Conservation (phyloP, 2,113 vertebrate genomes). For the Cynocephalus volans region DNA sequence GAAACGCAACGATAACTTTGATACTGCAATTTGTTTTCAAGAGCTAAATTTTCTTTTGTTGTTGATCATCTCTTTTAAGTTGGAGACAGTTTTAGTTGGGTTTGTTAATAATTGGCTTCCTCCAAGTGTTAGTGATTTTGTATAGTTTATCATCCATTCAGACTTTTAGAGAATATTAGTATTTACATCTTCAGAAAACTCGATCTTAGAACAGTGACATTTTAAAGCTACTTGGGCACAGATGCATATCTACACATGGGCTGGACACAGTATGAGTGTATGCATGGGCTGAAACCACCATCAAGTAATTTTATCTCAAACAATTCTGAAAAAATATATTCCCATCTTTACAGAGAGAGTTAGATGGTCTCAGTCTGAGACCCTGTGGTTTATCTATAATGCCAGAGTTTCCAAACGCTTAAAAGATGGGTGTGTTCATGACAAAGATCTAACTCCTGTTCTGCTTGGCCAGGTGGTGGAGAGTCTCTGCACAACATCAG, state of each 20-base stretch:
- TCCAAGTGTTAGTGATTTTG: not conserved
- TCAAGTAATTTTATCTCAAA: not conserved
- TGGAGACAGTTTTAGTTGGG: not conserved
- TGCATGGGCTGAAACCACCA: not conserved
- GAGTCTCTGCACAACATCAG: not conserved
- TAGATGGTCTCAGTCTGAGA: not conserved
- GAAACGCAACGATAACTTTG: not conserved
- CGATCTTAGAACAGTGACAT: not conserved
- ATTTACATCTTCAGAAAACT: conserved; percentile 25
- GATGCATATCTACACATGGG: not conserved
- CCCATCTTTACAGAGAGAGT: not conserved
- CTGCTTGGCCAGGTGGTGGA: not conserved
- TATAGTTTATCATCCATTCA: not conserved
- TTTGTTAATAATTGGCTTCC: not conserved
- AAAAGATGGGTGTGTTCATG: not conserved
- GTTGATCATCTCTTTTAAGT: not conserved
- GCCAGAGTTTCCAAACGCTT: not conserved
- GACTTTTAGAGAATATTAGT: not conserved
- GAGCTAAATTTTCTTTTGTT: not conserved
- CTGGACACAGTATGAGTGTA: no score
- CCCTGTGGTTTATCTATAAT: not conserved
- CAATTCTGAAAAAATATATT: not conserved
- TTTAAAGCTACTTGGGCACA: not conserved
- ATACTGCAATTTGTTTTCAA: not conserved
- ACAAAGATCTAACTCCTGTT: not conserved